A percentile compares a stretch with the other conserved stretches of the same genome.
phyloP scores from a whole-genome alignment of 2,113 vertebrate species.

The Syngnathus typhle region DNA sequence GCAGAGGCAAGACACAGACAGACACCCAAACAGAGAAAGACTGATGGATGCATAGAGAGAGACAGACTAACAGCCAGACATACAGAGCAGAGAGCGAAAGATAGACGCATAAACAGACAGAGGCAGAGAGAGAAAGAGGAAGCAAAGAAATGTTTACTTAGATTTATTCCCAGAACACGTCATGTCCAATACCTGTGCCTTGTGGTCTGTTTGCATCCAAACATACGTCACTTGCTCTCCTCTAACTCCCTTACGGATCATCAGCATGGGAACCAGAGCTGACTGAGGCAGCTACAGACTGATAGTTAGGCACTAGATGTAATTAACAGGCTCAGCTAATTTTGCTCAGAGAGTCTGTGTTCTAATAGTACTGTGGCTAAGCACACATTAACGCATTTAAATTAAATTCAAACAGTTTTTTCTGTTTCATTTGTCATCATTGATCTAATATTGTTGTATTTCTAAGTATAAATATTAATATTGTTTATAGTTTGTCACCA shows the following conservation, averaged over 20 bases:
- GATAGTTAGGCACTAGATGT: slow-evolving; percentile 50
- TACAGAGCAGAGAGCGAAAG: too few species aligned
- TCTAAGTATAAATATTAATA: too few species aligned
- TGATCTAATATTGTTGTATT: too few species aligned
- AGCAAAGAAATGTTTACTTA: background rate
- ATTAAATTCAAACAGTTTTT: background rate
- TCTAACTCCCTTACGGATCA: slow-evolving; percentile 31
- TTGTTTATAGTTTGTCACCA: background rate
- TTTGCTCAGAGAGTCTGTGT: slow-evolving; percentile 43
- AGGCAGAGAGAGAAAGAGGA: background rate
- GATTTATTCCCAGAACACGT: background rate
- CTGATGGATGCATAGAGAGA: too few species aligned
- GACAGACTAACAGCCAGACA: too few species aligned
- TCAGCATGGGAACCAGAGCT: slow-evolving; percentile 36
- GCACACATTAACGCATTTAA: background rate
- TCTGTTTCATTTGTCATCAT: slow-evolving; percentile 5
- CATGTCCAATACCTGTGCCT: background rate
- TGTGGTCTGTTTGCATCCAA: slow-evolving; percentile 8
- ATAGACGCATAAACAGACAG: too few species aligned
- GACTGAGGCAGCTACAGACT: slow-evolving; percentile 52
- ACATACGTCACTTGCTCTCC: slow-evolving; percentile 33
- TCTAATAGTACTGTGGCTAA: slow-evolving; percentile 43
- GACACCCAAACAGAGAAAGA: too few species aligned
- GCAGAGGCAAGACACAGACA: too few species aligned
- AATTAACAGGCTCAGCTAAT: slow-evolving; percentile 60